Evolutionary conservation across 1,140 invertebrate genomes (phyloP).

Genomic region (Cheumatopsyche charites): DNA sequence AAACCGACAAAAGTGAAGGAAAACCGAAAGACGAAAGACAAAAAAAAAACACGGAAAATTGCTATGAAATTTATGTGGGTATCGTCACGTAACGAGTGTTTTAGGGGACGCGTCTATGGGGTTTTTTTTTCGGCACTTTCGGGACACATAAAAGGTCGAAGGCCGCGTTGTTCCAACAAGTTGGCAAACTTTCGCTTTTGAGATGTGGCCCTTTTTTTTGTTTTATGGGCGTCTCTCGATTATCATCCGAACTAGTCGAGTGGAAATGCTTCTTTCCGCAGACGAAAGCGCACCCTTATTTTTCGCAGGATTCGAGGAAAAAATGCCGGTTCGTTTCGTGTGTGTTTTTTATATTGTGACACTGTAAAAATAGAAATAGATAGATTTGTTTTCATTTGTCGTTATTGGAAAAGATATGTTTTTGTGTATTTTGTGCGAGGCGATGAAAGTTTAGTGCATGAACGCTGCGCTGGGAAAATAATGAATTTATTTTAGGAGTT

Average conservation of each 20-base stretch:
- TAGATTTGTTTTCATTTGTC: too few relatives aligned
- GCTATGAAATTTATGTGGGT: neutral
- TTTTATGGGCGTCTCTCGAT: neutral
- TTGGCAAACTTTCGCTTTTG: conserved; percentile 5
- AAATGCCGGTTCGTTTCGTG: too few relatives aligned
- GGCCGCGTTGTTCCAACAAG: conserved; percentile 16
- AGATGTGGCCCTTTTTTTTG: conserved; percentile 6
- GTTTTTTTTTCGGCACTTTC: neutral
- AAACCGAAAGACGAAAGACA: neutral
- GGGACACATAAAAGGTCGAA: conserved; percentile 2
- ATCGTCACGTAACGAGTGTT: neutral
- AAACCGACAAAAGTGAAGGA: neutral
- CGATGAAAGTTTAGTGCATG: too few relatives aligned
- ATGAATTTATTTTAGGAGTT: too few relatives aligned
- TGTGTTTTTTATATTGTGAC: too few relatives aligned
- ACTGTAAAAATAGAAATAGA: too few relatives aligned
- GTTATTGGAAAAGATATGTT: too few relatives aligned
- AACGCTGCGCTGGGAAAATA: too few relatives aligned
- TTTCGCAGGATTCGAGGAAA: neutral
- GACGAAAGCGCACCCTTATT: neutral
- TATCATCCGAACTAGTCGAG: conserved; percentile 21
- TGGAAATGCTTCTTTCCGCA: neutral
- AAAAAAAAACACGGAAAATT: neutral
- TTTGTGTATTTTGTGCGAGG: too few relatives aligned
- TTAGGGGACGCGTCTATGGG: neutral